Evolutionary conservation across 2,888 invertebrate genomes (phyloP).

Genomic region (Drosophila austrosaltans): DNA sequence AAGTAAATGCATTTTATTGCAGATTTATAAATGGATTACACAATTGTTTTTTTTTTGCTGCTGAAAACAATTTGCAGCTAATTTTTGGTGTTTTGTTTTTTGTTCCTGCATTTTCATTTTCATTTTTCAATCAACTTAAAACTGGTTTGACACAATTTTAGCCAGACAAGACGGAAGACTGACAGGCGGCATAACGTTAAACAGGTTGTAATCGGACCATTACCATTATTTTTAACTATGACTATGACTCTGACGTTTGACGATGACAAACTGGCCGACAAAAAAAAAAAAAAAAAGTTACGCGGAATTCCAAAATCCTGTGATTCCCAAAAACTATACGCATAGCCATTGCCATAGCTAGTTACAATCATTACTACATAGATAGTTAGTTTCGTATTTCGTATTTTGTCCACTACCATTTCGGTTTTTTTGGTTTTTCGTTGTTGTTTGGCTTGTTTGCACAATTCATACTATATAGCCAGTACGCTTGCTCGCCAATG

Average conservation of each 20-base stretch:
- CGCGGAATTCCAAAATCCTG: conserved; percentile 25
- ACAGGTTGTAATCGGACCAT: not conserved
- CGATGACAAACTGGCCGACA: conserved; percentile 44
- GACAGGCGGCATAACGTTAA: conserved; percentile 22
- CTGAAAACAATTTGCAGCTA: conserved; percentile 46
- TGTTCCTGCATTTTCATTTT: not conserved
- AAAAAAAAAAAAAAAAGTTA: conserved; percentile 5
- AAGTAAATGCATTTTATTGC: conserved; percentile 1
- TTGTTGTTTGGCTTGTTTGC: conserved; percentile 60
- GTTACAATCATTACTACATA: conserved; percentile 14
- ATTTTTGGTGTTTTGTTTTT: conserved; percentile 31
- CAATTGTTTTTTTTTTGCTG: conserved; percentile 56
- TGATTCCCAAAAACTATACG: conserved; percentile 17
- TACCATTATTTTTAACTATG: not conserved
- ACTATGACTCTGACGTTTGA: conserved; percentile 22
- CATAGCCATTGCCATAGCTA: conserved; percentile 26
- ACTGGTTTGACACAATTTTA: conserved; percentile 73
- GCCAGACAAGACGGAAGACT: conserved; percentile 35
- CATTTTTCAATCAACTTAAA: conserved; percentile 57
- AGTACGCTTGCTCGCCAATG: conserved; percentile 4
- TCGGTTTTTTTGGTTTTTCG: conserved; percentile 31
- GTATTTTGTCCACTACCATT: conserved; percentile 59
- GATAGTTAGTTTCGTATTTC: conserved; percentile 35
- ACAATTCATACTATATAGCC: conserved; percentile 58
- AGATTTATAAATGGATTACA: conserved; percentile 46